phyloP scores from a whole-genome alignment of 1,140 invertebrate genomes.

The Drosophila jambulina region DNA sequence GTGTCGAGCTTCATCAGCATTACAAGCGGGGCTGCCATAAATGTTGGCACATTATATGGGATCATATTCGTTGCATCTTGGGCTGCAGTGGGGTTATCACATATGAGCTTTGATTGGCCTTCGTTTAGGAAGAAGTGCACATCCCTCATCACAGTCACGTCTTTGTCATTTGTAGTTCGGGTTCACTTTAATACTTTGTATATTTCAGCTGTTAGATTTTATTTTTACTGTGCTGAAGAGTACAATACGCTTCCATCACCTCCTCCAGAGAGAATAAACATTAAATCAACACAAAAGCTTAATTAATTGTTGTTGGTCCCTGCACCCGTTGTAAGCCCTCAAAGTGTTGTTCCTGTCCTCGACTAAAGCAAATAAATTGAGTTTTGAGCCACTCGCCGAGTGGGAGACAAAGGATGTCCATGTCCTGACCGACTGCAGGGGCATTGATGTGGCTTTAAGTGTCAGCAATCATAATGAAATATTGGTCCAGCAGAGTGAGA shows the following conservation, averaged over 20 bases:
- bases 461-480: constrained; percentile 79
- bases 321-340: constrained; percentile 28
- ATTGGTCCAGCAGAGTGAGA: constrained; percentile 31
- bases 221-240: background rate
- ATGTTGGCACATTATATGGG: constrained; percentile 38
- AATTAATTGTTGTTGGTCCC: constrained; percentile 51
- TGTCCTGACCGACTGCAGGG: constrained; percentile 16
- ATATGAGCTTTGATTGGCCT: constrained; percentile 6
- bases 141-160: constrained; percentile 10
- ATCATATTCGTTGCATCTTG: constrained; percentile 26
- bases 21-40: constrained; percentile 24
- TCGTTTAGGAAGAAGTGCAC: background rate
- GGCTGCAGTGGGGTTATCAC: constrained; percentile 13
- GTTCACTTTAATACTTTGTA: background rate
- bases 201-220: background rate
- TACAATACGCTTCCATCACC: constrained; percentile 1
- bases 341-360: constrained; percentile 36
- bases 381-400: constrained; percentile 60
- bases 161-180: background rate
- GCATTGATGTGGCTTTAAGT: constrained; percentile 73
- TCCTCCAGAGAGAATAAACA: background rate
- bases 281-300: constrained; percentile 24
- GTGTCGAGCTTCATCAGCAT: constrained; percentile 37
- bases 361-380: constrained; percentile 74
- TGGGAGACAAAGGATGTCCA: constrained; percentile 45